phyloP scores from a whole-genome alignment of 1,140 invertebrate genomes.

The Cydia fagiglandana region DNA sequence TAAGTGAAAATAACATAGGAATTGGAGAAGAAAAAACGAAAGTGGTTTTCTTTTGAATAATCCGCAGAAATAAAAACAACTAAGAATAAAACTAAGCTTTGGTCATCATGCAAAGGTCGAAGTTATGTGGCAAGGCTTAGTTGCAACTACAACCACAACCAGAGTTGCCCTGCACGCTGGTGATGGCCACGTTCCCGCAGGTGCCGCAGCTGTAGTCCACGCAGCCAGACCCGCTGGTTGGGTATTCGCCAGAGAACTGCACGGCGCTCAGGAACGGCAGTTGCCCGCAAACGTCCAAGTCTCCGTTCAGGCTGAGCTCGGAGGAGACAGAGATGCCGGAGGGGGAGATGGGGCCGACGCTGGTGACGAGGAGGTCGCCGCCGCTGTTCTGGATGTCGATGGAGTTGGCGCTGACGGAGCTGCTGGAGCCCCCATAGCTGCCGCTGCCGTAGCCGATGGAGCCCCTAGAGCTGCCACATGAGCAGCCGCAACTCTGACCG shows the following conservation, averaged over 20 bases:
- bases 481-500: background rate
- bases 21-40: no score
- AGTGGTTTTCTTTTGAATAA: no score
- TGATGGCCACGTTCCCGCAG: constrained; percentile 12
- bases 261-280: constrained; percentile 29
- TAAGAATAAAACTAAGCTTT: no score
- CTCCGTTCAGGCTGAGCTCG: background rate
- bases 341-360: constrained; percentile 31
- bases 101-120: no score
- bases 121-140: background rate
- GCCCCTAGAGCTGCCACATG: no score
- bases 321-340: constrained; percentile 18
- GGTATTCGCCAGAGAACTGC: background rate
- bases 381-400: background rate
- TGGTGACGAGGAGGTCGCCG: background rate
- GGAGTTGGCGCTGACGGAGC: background rate
- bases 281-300: background rate
- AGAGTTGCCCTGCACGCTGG: background rate
- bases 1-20: no score
- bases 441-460: no score
- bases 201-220: constrained; percentile 25
- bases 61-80: no score
- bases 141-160: background rate
- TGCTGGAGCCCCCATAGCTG: no score
- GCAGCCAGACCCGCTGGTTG: background rate